Evolutionary conservation across 2,113 vertebrate genomes (phyloP).

Genomic region (Cyanocitta stelleri): DNA sequence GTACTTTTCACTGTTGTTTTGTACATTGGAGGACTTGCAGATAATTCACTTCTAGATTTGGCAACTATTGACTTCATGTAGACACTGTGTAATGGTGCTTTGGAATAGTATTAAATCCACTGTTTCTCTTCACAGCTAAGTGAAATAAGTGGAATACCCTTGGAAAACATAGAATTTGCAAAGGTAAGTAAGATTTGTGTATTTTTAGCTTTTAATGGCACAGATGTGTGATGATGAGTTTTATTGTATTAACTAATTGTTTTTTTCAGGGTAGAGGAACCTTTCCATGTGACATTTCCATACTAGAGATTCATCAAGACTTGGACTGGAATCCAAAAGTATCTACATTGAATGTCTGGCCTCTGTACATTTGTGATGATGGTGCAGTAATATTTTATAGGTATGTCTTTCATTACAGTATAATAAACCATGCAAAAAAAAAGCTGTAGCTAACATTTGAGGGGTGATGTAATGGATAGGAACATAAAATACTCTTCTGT

Average conservation of each 20-base stretch:
- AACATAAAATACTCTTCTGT: neutral
- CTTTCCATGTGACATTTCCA: constrained; percentile 97
- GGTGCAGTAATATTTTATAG: constrained; percentile 99
- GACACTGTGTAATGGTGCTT: neutral
- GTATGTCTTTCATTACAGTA: constrained; percentile 62
- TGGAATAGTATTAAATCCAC: neutral
- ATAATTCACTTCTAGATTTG: neutral
- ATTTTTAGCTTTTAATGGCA: neutral
- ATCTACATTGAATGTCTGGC: constrained; percentile 95
- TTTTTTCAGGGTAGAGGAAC: constrained; percentile 89
- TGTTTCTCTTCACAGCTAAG: constrained; percentile 77
- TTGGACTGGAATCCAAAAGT: constrained; percentile 99
- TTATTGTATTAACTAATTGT: neutral
- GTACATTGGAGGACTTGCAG: neutral
- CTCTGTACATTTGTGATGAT: constrained; percentile 98
- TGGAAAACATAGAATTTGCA: constrained; percentile 95
- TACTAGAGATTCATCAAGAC: constrained; percentile 98
- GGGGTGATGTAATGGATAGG: neutral
- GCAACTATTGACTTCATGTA: neutral
- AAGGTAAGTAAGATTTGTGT: constrained; percentile 76
- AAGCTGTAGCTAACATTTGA: neutral
- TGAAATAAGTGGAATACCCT: constrained; percentile 85
- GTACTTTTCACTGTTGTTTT: neutral
- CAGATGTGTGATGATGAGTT: neutral
- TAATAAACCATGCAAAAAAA: neutral